Conservation (phyloP, 2,888 invertebrate genomes). For the Gnatocerus cornutus region DNA sequence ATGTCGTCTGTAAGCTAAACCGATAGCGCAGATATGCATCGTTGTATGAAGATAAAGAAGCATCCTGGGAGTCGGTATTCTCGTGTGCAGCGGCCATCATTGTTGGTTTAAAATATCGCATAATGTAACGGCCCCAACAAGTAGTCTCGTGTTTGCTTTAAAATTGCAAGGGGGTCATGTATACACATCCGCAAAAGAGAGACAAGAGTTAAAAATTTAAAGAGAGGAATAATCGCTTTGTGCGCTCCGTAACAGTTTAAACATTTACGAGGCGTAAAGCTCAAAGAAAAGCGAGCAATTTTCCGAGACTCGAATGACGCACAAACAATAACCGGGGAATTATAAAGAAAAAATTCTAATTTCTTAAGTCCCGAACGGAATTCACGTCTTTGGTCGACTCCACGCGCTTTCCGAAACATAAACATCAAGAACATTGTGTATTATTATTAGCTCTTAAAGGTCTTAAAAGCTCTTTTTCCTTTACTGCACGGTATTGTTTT, state of each 20-base stretch:
- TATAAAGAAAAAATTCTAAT: constrained; percentile 44
- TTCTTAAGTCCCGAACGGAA: constrained; percentile 35
- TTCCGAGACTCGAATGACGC: constrained; percentile 25
- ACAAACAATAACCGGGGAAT: constrained; percentile 39
- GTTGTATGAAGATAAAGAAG: constrained; percentile 47
- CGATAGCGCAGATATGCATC: constrained; percentile 59
- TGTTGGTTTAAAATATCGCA: constrained; percentile 42
- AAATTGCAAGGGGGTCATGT: constrained; percentile 30
- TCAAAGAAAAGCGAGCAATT: constrained; percentile 41
- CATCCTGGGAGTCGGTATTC: constrained; percentile 41
- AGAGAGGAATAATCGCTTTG: constrained; percentile 37
- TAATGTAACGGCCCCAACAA: constrained; percentile 7
- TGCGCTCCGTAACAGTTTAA: constrained; percentile 20
- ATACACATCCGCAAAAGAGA: constrained; percentile 14
- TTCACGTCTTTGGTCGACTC: constrained; percentile 11
- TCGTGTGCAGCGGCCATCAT: constrained; percentile 42
- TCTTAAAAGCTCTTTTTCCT: constrained; percentile 39
- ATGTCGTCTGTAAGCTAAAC: constrained; percentile 58
- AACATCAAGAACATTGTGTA: constrained; percentile 45
- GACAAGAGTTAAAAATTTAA: constrained; percentile 33
- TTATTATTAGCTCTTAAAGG: constrained; percentile 48
- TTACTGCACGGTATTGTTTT: constrained; percentile 35
- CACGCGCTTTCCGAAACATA: constrained; percentile 27
- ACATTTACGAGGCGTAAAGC: constrained; percentile 40
- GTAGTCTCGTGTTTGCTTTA: constrained; percentile 30